phyloP scores from a whole-genome alignment of 2,888 invertebrate species.

The Petrophora chlorosata region DNA sequence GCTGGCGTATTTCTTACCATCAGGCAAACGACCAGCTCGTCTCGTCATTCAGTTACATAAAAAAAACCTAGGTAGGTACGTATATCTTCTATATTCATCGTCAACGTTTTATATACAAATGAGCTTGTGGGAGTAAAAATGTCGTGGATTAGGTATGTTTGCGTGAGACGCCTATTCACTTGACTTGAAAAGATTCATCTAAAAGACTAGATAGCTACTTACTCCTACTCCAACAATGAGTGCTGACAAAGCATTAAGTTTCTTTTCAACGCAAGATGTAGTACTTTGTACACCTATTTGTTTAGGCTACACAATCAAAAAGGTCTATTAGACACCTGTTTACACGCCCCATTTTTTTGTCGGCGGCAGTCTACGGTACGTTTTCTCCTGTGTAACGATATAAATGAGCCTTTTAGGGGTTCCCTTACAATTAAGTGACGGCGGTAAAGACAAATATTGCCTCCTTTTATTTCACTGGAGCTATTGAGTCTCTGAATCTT shows the following conservation, averaged over 20 bases:
- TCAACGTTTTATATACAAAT: too few species aligned
- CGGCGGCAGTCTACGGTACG: constrained; percentile 39
- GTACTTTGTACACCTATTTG: constrained; percentile 10
- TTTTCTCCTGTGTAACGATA: constrained; percentile 33
- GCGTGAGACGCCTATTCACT: constrained; percentile 12
- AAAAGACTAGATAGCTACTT: too few species aligned
- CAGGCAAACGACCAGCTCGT: too few species aligned
- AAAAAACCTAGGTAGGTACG: too few species aligned
- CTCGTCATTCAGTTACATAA: too few species aligned
- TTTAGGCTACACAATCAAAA: constrained; percentile 23
- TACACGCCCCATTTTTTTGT: constrained; percentile 48
- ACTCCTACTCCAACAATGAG: constrained; percentile 22
- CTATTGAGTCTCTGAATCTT: constrained; percentile 24
- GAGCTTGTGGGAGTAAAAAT: constrained; percentile 7
- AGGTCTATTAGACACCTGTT: constrained; percentile 43
- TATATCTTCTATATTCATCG: too few species aligned
- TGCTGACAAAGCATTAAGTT: constrained; percentile 20
- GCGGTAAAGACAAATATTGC: constrained; percentile 29
- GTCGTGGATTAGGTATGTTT: constrained; percentile 9
- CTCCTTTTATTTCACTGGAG: constrained; percentile 24
- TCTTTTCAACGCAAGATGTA: constrained; percentile 19
- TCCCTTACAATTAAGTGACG: constrained; percentile 37
- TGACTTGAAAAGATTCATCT: constrained; percentile 15
- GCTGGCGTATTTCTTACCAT: too few species aligned
- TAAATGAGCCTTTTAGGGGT: constrained; percentile 36